Evolutionary conservation across 2,888 invertebrate genomes (phyloP).

Genomic region (Scaptomyza reducta): DNA sequence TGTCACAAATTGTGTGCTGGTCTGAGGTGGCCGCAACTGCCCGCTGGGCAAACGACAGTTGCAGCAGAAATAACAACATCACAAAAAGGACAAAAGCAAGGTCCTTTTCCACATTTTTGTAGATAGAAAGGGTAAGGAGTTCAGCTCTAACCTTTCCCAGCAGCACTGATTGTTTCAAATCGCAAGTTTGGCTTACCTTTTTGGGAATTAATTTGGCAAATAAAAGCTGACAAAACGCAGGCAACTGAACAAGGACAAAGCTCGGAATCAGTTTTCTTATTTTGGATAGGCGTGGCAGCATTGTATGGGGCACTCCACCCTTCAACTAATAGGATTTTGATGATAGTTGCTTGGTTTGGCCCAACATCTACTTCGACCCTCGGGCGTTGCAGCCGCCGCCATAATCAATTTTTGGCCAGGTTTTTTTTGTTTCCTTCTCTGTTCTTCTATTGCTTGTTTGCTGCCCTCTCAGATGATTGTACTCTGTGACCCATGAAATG

Average conservation of each 20-base stretch:
- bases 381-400: constrained; percentile 55
- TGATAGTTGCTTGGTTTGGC: constrained; percentile 70
- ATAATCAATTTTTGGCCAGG: constrained; percentile 77
- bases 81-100: constrained; percentile 64
- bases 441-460: constrained; percentile 40
- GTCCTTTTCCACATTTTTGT: constrained; percentile 23
- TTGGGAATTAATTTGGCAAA: constrained; percentile 80
- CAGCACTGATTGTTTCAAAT: constrained; percentile 78
- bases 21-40: constrained; percentile 53
- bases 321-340: constrained; percentile 82
- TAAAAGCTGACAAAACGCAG: constrained; percentile 76
- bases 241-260: constrained; percentile 74
- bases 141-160: constrained; percentile 35
- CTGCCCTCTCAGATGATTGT: constrained; percentile 78
- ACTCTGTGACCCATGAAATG: constrained; percentile 84
- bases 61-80: constrained; percentile 71
- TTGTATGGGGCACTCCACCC: constrained; percentile 23
- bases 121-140: constrained; percentile 4
- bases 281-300: constrained; percentile 23
- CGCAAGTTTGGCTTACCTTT: constrained; percentile 80
- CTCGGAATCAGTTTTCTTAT: constrained; percentile 17
- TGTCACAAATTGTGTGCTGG: constrained; percentile 75
- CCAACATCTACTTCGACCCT: constrained; percentile 40
- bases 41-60: constrained; percentile 73
- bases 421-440: constrained; percentile 41